Base-by-base conservation (phyloP, 2,113 vertebrate species). In the Smithornis capensis region DNA sequence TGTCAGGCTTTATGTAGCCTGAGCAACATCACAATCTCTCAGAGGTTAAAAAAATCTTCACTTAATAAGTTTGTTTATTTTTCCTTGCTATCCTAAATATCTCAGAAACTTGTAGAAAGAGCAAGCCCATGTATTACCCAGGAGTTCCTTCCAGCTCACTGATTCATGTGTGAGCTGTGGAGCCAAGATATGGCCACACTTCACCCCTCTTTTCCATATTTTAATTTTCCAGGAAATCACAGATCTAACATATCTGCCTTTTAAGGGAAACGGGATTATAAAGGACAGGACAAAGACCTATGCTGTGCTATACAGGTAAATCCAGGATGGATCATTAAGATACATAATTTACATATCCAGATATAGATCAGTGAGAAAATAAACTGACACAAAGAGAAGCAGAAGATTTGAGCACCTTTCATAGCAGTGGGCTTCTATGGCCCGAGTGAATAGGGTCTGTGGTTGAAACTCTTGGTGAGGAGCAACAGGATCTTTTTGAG, bases 231-330 rank as follows among this genome's bases (percentile, higher is more conserved):
- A 33, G 52, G 33, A 79, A 85, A 60, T 85, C 47, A 19, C 35
- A 42, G 56, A 27, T 67, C 33, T 50, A 56, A n/a, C 8, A 2
- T 24, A 9, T 0, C 0, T 35, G 11, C 2, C 6, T 69, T 60
- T 24, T 74, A 55, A 60, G 38, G n/a, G 35, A 45, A 71, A 33
- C 9, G 52, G 19, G 50, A 38, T 15, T 50, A 4, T 2, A 33
- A 38, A 63, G 24, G 45, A 42, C 10, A 47, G 24, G 64, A 28
- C 10, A 75, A 75, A 68, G 27, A 33, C 6, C 31, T 35, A 4
- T 33, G 14, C 40, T 11, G 0, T 55, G 23, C 29, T 53, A 2
- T 29, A 35, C 19, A 65, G 25, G 17, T 42, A 73, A 14, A 37
- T 18, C 25, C 35, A 68, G 44, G 19, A 47, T n/a, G 12, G 23